Base-by-base conservation (phyloP, 2,113 vertebrate genomes). In the Gymnarchus niloticus region DNA sequence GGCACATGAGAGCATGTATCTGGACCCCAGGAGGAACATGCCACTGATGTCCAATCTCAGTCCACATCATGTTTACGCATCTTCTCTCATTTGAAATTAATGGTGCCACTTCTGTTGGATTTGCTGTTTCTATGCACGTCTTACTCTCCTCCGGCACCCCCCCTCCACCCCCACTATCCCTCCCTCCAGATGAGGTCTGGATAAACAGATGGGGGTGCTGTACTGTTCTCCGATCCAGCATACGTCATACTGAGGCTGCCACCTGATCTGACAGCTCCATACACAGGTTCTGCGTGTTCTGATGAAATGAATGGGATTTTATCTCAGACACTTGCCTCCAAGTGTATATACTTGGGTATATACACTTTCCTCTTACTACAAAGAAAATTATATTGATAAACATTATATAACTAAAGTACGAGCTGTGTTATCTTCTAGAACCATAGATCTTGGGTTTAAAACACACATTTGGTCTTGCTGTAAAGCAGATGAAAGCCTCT, bases 161-260 rank as follows among this genome's bases (percentile, higher is more conserved):
- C 17, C 54, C 2, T 37, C 44, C 23, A 28, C 28, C 49, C n/a
- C 23, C 19, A 21, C 8, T 37, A 25, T 14, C 25, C 49, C n/a
- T 51, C 25, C 48, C 12, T 52, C 52, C 84, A 12, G 49, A 76
- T 76, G 48, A 21, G 83, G 51, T 49, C 61, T 28, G 4, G 49
- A 28, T 25, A 52, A 85, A 56, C 84, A 85, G 84, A 77, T 46
- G 65, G 61, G 69, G 84, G 84, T 56, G 51, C 51, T 33, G 59
- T 48, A 12, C 57, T 59, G 21, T 33, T 19, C 33, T 84, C 7
- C 21, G 46, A 84, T 25, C 44, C n/a, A 49, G 19, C 57, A 5
- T 1, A 14, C 14, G 6, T 46, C 57, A 4, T 7, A 49, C 23
- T 28, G 37, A 17, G 33, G 21, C 57, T 28, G 57, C 9, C 7